Percentiles rank a stretch among this genome's conserved stretches.
These are phyloP conservation scores for Apamea sordens DNA, from an alignment of 2,888 invertebrate genomes.

Conservation along the genomic window DNA sequence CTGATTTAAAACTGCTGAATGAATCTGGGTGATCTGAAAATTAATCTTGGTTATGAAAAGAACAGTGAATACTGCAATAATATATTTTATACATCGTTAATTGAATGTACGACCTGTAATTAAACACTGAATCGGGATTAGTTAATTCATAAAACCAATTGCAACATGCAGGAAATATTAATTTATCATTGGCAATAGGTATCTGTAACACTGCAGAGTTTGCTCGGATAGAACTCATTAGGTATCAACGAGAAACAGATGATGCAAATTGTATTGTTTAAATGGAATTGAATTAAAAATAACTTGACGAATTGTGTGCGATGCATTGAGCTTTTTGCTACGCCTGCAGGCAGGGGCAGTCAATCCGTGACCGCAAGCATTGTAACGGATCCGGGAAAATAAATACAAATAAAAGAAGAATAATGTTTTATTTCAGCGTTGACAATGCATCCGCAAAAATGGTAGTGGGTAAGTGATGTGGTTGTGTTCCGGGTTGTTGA, in stretches of 20 bases:
- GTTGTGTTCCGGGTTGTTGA: conserved; percentile 4
- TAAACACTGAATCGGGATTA: conserved; percentile 16
- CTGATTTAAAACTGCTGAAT: conserved; percentile 24
- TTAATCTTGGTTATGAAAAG: conserved; percentile 3
- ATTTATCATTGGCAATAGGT: conserved; percentile 25
- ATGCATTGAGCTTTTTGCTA: conserved; percentile 38
- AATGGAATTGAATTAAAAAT: conserved; percentile 21
- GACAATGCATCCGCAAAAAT: conserved; percentile 41
- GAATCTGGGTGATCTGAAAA: conserved; percentile 18
- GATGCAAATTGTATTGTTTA: conserved; percentile 10
- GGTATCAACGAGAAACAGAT: conserved; percentile 3
- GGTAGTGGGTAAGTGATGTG: conserved; percentile 11
- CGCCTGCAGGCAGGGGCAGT: conserved; percentile 34
- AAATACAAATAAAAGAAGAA: conserved; percentile 56
- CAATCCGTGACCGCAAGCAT: conserved; percentile 49
- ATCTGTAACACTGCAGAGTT: conserved; percentile 1
- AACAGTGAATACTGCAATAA: background rate
- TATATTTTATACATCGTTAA: background rate
- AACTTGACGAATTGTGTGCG: conserved; percentile 18
- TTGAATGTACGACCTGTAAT: conserved; percentile 16
- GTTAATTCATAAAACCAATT: conserved; percentile 13
- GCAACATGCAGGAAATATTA: conserved; percentile 4
- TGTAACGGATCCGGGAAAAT: conserved; percentile 43
- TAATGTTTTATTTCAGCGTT: conserved; percentile 46
- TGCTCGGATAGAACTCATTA: conserved; percentile 21